Base-by-base conservation (phyloP, 2,888 invertebrate species). In the Pimpla rufipes region DNA sequence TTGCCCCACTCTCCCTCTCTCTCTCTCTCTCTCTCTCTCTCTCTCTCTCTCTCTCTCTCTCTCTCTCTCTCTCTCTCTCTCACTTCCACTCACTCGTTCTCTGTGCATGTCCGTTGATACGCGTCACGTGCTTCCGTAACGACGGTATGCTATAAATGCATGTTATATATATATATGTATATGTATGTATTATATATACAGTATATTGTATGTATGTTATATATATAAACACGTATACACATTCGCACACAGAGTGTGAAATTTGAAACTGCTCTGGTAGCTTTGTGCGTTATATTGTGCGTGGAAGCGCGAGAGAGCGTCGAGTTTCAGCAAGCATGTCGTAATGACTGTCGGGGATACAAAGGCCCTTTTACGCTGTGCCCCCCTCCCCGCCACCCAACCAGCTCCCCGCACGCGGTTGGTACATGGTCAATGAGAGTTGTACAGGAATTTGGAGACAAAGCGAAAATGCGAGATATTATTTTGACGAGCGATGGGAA, bases 111-210 rank as follows among this genome's bases (percentile, higher is more conserved):
- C 45, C 64, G 74, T 75, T 74, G 70, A 83, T 79, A 70, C 57
- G 23, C 59, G 75, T 79, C 79, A 76, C 75, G 71, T 66, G 83
- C 66, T 83, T 79, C 76, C 79, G 79, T 59, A 47, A 52, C 23
- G 47, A 45, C 37, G 55, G 16, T 37, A 57, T 57, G 11, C 40
- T 35, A 23, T 29, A 23, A 62, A 55, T 66, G 55, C 10, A 67
- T 40, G 8, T 47, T 42, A 37, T 70, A 35, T 55, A 35, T 55
- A 40, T 11, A 62, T 67, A 23, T 45, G 45, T 18, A 42, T 64
- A 6, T 16, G 11, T 21, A 40, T n/a, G n/a, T n/a, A n/a, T n/a
- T n/a, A n/a, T n/a, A n/a, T n/a, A n/a, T n/a, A n/a, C n/a, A n/a
- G n/a, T n/a, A n/a, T n/a, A n/a, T n/a, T n/a, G n/a, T n/a, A n/a